phyloP scores from a whole-genome alignment of 2,888 invertebrate species.

The Amaurobius ferox region DNA sequence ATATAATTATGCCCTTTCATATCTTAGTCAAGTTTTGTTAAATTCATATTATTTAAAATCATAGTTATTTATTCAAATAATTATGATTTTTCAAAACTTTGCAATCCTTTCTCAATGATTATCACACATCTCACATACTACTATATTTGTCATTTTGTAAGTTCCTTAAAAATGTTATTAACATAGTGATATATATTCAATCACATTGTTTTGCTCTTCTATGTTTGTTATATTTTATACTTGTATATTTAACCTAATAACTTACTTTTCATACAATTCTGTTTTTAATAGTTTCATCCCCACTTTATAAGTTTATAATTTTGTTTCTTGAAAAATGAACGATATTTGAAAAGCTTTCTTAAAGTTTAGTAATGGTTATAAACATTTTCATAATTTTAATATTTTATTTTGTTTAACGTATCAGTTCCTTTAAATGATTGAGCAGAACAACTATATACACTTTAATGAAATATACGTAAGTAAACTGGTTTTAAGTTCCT shows the following conservation, averaged over 20 bases:
- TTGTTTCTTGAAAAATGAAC: no score
- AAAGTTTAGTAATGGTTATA: no score
- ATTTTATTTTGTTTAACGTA: no score
- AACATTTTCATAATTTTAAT: no score
- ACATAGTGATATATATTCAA: conserved; percentile 12
- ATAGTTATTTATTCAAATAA: background rate
- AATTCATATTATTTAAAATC: background rate
- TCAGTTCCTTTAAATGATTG: no score
- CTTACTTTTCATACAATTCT: background rate
- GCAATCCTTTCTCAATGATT: background rate
- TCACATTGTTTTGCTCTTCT: background rate
- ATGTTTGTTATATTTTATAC: background rate
- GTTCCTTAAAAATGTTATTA: conserved; percentile 14
- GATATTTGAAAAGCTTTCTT: no score
- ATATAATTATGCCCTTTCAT: background rate
- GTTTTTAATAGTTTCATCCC: no score
- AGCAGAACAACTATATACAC: no score
- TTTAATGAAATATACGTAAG: no score
- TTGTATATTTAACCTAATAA: no score
- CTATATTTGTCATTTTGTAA: conserved; percentile 6
- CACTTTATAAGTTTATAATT: no score
- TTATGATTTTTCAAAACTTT: background rate
- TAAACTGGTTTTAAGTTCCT: conserved; percentile 66
- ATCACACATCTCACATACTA: background rate
- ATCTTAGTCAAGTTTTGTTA: background rate